Evolutionary conservation across 2,113 vertebrate species (phyloP).

Genomic region (Colius striatus): DNA sequence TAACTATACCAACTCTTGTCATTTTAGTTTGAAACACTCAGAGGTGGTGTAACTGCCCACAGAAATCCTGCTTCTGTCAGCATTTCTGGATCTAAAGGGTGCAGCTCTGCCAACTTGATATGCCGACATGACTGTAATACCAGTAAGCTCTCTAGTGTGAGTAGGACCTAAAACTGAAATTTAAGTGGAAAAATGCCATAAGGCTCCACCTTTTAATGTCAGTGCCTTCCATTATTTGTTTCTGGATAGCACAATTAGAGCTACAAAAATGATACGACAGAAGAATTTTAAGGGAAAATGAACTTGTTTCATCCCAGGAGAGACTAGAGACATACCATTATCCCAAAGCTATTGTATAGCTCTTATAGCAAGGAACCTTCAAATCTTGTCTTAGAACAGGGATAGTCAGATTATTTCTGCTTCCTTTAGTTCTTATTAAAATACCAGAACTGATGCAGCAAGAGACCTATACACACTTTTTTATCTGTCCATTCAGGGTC

Average conservation of each 20-base stretch:
- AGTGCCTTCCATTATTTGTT: neutral
- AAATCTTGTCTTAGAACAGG: neutral
- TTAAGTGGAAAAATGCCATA: neutral
- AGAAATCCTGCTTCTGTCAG: neutral
- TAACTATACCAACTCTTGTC: neutral
- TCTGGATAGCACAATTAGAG: neutral
- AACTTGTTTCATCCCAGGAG: neutral
- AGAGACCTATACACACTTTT: neutral
- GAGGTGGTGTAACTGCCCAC: neutral
- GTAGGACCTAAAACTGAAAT: neutral
- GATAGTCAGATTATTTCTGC: neutral
- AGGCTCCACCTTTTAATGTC: neutral
- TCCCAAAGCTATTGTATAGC: neutral
- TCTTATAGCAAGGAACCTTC: neutral
- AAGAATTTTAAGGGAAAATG: neutral
- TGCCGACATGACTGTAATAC: neutral
- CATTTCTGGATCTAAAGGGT: neutral
- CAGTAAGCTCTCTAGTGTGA: neutral
- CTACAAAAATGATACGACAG: neutral
- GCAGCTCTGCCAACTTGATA: neutral
- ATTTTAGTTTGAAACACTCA: neutral
- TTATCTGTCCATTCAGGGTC: neutral
- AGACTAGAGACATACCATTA: neutral
- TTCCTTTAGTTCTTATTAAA: neutral
- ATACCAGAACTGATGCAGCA: neutral